Evolutionary conservation across 2,113 vertebrate genomes (phyloP).

Genomic region (Pachycephala philippinensis): DNA sequence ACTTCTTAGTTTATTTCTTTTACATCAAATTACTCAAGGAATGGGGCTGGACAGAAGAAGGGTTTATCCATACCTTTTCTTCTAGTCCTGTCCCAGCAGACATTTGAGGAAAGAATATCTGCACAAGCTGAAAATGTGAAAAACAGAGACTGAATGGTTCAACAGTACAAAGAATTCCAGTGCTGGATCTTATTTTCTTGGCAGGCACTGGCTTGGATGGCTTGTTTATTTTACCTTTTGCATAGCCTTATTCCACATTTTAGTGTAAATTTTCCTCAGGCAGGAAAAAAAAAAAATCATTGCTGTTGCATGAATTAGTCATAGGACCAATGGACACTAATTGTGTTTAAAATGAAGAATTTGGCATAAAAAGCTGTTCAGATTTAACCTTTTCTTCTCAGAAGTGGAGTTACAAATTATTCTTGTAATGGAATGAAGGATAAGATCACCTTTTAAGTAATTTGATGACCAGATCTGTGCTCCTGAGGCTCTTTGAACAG

Average conservation of each 20-base stretch:
- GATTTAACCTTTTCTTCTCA: neutral
- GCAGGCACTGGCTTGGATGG: neutral
- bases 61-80: neutral
- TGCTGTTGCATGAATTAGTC: neutral
- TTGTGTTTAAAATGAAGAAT: neutral
- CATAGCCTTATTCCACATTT: neutral
- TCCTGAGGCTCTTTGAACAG: neutral
- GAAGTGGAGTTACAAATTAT: neutral
- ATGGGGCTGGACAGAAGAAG: neutral
- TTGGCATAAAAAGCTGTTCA: neutral
- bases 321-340: neutral
- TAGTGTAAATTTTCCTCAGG: neutral
- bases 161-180: neutral
- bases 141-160: neutral
- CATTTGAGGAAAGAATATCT: neutral
- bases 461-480: neutral
- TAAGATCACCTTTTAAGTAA: neutral
- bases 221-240: constrained; percentile 37
- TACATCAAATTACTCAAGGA: neutral
- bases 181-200: constrained; percentile 9
- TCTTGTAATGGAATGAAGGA: neutral
- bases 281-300: neutral
- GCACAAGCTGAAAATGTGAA: neutral
- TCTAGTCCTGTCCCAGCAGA: neutral
- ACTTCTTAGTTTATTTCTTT: constrained; percentile 1